A percentile compares a stretch with the other conserved stretches of the same genome.
phyloP scores from a whole-genome alignment of 1,140 invertebrate species.

The Phthorimaea operculella region DNA sequence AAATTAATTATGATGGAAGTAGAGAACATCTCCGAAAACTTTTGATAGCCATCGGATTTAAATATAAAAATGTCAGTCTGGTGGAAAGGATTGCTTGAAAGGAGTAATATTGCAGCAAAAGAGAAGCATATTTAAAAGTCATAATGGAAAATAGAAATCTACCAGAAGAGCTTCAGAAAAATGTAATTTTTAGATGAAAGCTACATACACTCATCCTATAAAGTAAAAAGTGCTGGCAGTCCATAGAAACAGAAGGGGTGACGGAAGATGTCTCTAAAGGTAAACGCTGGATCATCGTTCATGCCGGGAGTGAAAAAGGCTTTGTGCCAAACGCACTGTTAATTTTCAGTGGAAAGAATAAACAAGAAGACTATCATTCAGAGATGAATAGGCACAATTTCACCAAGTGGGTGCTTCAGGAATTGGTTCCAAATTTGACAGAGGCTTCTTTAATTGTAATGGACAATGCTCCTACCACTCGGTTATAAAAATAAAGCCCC shows the following conservation, averaged over 20 bases:
- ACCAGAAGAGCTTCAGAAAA: neutral
- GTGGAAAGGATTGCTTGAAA: neutral
- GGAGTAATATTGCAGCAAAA: neutral
- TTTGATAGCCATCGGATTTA: neutral
- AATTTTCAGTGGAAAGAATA: slow-evolving; percentile 16
- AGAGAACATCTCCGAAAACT: neutral
- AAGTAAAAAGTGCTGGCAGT: neutral
- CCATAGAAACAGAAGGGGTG: neutral
- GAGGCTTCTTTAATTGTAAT: neutral
- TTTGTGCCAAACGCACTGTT: slow-evolving; percentile 17
- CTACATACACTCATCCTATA: neutral
- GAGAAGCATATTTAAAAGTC: neutral
- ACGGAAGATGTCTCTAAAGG: slow-evolving; percentile 8
- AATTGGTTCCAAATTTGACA: neutral
- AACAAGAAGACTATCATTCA: slow-evolving; percentile 18
- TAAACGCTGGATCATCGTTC: slow-evolving; percentile 16
- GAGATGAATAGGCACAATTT: slow-evolving; percentile 15
- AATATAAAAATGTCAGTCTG: neutral
- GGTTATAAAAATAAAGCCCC: slow-evolving; percentile 2
- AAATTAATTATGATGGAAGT: neutral
- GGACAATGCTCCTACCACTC: slow-evolving; percentile 1
- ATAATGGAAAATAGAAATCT: neutral
- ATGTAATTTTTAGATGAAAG: neutral
- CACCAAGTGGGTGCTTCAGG: neutral
- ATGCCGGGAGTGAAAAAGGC: slow-evolving; percentile 14